Evolutionary conservation across 2,113 vertebrate genomes (phyloP), one percentile per base, ranked within the genome.

Genomic region (Platichthys flesus): DNA sequence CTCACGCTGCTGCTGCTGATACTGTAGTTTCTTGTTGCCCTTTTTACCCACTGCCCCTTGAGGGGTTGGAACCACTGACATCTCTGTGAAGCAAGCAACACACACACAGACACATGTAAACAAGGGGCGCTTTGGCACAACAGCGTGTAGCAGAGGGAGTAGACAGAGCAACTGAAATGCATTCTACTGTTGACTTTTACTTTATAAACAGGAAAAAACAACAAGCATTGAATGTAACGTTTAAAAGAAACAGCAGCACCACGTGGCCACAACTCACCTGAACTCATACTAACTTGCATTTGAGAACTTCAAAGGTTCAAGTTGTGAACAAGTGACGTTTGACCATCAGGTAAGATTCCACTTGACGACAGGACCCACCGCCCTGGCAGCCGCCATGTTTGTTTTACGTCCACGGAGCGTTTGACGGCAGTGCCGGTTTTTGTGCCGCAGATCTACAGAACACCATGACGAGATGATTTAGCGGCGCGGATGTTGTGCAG

Each of bases 381-480:
- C 5, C n/a, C 21, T 2, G 21, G 26, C 8, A 0, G 0, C 24
- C 82, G 81, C 90, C 91, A 89, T 92, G 55, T 79, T 89, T 57
- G 12, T 42, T 10, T 69, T 15, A 58, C 85, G 82, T 55, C 4
- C 2, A 0, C 2, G 5, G 0, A 2, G 37, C 21, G 60, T 24
- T 35, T 3, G 0, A 5, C 0, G 4, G 1, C 3, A 0, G 49
- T 2, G 26, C 12, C 1, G 3, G 1, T 0, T 26, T 42, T 58
- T 21, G 7, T 8, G 0, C 49, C 52, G 0, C 52, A 79, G 88
- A 91, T 82, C 67, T 91, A 71, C 47, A 90, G 79, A 79, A 26
- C 0, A 56, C 0, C 5, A 7, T 4, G 2, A 1, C 2, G 0
- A 2, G 0, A 2, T 1, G 5, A 0, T 16, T 15, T 8, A 35